Conservation (phyloP, 2,888 invertebrate species). For the Melipona beecheii region DNA sequence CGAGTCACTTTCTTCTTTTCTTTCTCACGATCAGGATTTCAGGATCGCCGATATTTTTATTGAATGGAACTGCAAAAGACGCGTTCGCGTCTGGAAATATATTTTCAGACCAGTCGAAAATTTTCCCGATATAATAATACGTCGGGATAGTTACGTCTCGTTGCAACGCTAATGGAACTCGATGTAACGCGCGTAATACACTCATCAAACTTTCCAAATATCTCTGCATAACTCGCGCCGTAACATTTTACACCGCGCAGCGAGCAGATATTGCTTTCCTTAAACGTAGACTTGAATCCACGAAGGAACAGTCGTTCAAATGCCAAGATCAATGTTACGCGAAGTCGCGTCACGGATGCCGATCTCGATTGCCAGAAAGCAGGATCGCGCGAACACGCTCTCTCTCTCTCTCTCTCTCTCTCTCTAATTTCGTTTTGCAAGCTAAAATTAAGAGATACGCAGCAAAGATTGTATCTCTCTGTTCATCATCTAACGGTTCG, state of each 20-base stretch:
- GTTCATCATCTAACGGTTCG: slow-evolving; percentile 13
- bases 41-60: background rate
- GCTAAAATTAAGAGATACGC: slow-evolving; percentile 24
- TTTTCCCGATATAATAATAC: background rate
- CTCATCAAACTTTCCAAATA: background rate
- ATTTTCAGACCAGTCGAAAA: background rate
- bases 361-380: slow-evolving; percentile 16
- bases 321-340: slow-evolving; percentile 52
- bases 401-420: background rate
- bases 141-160: background rate
- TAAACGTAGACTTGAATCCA: background rate
- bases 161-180: background rate
- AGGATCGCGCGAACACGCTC: background rate
- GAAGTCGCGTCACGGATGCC: background rate
- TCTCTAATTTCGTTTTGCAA: background rate
- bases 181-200: background rate
- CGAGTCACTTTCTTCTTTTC: background rate
- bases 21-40: background rate
- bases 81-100: background rate
- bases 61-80: background rate
- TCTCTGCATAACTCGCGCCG: background rate
- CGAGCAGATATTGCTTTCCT: background rate
- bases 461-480: background rate
- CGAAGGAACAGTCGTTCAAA: background rate
- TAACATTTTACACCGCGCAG: background rate